These are phyloP conservation scores for Cantharis nigra DNA, from an alignment of 2,888 invertebrate species.

Conservation along the genomic window DNA sequence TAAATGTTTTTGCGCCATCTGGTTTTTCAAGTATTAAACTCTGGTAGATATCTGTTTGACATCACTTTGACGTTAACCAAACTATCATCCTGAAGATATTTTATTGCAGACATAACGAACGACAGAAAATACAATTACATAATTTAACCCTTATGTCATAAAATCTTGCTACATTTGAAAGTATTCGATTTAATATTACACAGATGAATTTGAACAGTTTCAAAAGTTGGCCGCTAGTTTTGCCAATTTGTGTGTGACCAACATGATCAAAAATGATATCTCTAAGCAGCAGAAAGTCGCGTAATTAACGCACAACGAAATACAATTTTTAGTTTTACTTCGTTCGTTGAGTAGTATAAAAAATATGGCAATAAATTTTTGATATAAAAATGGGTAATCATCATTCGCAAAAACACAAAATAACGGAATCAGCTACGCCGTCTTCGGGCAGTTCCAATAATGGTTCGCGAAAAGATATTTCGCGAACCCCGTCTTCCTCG, in stretches of 20 bases:
- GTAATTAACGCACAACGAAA: background rate
- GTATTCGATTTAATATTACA: background rate
- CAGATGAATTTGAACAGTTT: background rate
- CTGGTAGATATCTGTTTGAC: background rate
- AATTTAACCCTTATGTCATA: background rate
- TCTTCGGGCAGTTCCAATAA: constrained; percentile 52
- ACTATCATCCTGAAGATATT: background rate
- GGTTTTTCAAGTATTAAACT: background rate
- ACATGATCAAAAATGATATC: background rate
- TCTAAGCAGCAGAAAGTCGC: background rate
- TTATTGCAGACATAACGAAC: background rate
- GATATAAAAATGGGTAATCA: constrained; percentile 51
- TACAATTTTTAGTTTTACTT: background rate
- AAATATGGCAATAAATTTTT: constrained; percentile 30
- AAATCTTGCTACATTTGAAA: background rate
- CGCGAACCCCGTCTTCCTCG: constrained; percentile 68
- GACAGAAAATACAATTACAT: background rate
- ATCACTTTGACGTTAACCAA: background rate
- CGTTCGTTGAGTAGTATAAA: background rate
- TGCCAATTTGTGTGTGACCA: background rate
- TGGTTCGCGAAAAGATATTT: constrained; percentile 60
- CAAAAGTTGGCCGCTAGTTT: constrained; percentile 32
- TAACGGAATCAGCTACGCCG: constrained; percentile 40
- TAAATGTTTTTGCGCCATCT: no score
- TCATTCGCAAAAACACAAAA: constrained; percentile 47